These are phyloP conservation scores for Musca domestica DNA, from an alignment of 1,140 invertebrate species.

Conservation along the genomic window DNA sequence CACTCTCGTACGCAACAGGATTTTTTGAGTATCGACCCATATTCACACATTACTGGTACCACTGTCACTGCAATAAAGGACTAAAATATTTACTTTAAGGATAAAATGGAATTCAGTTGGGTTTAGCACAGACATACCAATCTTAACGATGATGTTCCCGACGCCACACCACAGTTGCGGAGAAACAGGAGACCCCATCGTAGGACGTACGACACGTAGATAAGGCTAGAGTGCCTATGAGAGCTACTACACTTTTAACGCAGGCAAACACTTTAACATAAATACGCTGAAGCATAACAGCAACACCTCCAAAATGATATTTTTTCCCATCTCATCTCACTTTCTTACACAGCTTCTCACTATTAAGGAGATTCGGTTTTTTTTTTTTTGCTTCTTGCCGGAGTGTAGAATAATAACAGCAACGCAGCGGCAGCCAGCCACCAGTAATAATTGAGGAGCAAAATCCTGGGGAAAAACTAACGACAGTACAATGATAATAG, in stretches of 20 bases:
- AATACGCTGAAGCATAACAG: slow-evolving; percentile 25
- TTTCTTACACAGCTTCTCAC: too few relatives aligned
- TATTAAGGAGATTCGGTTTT: too few relatives aligned
- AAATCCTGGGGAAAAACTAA: slow-evolving; percentile 1
- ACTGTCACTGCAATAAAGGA: slow-evolving; percentile 32
- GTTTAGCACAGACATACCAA: slow-evolving; percentile 28
- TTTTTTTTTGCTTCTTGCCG: too few relatives aligned
- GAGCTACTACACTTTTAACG: slow-evolving; percentile 44
- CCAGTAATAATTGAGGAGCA: slow-evolving; percentile 33
- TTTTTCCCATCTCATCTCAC: too few relatives aligned
- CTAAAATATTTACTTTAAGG: slow-evolving; percentile 53
- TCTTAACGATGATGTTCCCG: too few relatives aligned
- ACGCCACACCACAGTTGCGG: too few relatives aligned
- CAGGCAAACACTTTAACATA: slow-evolving; percentile 39
- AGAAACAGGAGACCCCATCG: too few relatives aligned
- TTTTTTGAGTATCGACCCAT: neutral
- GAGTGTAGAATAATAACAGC: neutral
- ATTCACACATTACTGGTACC: slow-evolving; percentile 28
- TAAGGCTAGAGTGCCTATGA: slow-evolving; percentile 46
- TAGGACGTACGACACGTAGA: too few relatives aligned
- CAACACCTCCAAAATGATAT: neutral
- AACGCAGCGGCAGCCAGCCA: slow-evolving; percentile 29
- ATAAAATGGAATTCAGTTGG: slow-evolving; percentile 53
- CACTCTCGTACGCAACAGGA: too few relatives aligned
- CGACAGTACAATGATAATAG: neutral